phyloP scores from a whole-genome alignment of 2,113 vertebrate genomes.

The Tricholaema leucomelas region DNA sequence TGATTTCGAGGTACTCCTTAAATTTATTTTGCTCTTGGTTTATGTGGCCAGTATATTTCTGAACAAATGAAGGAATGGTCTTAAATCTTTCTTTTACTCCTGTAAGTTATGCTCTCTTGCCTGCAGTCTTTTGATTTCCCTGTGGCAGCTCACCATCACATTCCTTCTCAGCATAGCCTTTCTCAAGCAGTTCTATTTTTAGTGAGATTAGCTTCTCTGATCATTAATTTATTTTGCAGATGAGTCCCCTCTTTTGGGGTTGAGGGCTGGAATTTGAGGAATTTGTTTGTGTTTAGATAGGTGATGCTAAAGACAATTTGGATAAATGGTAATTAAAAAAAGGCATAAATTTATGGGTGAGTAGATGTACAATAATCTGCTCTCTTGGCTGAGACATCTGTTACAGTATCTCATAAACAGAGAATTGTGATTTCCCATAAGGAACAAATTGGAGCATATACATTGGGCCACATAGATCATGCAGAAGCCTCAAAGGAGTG shows the following conservation, averaged over 20 bases:
- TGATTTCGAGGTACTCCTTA: not conserved
- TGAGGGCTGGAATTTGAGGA: not conserved
- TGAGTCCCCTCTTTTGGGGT: not conserved
- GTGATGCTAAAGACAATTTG: not conserved
- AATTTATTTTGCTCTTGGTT: not conserved
- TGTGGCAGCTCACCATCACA: fast-evolving
- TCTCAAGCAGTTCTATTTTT: not conserved
- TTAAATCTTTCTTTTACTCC: not conserved
- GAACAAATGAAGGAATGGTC: not conserved
- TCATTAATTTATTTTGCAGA: not conserved
- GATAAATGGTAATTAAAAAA: not conserved
- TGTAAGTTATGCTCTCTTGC: not conserved
- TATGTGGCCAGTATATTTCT: not conserved
- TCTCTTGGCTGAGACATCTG: not conserved
- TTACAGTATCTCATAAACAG: not conserved
- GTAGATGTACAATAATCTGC: not conserved
- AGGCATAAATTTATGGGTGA: not conserved
- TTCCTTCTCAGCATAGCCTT: not conserved
- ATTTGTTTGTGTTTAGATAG: not conserved
- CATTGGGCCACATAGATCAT: not conserved
- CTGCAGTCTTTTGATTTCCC: not conserved
- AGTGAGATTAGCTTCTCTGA: not conserved
- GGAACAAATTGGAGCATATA: not conserved
- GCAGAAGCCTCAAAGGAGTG: not conserved
- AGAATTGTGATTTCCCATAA: not conserved